Conservation (phyloP, 2,113 vertebrate genomes). For the Pandion haliaetus region DNA sequence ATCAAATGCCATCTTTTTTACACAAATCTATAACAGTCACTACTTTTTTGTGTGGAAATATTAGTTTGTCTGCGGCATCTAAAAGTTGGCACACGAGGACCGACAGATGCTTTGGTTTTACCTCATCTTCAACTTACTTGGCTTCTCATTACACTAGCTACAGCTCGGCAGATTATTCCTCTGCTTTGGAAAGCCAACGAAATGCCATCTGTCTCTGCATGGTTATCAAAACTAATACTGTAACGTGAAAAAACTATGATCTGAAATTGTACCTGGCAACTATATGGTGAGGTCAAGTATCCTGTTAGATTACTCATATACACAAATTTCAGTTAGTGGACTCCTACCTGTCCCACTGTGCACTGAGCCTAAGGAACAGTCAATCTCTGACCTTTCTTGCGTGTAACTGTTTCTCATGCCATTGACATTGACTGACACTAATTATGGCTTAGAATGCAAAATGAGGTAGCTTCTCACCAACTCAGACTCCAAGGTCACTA, state of each 20-base stretch:
- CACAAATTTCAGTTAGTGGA: background rate
- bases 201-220: constrained; percentile 82
- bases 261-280: constrained; percentile 61
- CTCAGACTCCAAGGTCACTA: constrained; percentile 62
- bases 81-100: constrained; percentile 73
- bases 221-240: constrained; percentile 80
- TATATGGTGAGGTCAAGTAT: constrained; percentile 7
- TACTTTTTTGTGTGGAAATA: constrained; percentile 77
- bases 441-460: constrained; percentile 66
- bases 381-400: constrained; percentile 14
- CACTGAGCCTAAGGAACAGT: background rate
- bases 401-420: constrained; percentile 3
- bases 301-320: background rate
- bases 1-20: constrained; percentile 79
- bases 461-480: constrained; percentile 46
- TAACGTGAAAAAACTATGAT: constrained; percentile 60
- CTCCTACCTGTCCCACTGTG: background rate
- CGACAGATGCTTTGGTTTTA: constrained; percentile 82
- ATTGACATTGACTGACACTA: constrained; percentile 64
- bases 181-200: constrained; percentile 79
- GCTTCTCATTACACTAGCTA: constrained; percentile 77
- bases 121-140: constrained; percentile 80
- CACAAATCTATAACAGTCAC: constrained; percentile 76
- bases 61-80: constrained; percentile 75
- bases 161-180: constrained; percentile 78